phyloP scores from a whole-genome alignment of 2,797 vertebrate genomes.

The Cirrhinus molitorella region DNA sequence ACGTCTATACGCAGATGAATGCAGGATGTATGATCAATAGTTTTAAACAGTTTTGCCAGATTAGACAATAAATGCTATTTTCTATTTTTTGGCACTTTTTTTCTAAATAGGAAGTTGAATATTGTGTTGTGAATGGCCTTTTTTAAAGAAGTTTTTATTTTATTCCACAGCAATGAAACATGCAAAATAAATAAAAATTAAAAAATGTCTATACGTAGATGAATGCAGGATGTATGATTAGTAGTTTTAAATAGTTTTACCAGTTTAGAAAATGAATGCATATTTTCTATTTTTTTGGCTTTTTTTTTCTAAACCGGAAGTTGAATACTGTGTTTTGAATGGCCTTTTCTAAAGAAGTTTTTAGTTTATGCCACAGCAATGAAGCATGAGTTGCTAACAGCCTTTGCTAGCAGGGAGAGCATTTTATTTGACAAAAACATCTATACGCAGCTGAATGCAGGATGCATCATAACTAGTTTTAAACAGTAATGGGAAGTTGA shows the following conservation, averaged over 20 bases:
- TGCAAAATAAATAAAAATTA: too few relatives aligned
- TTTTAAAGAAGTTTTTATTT: not conserved
- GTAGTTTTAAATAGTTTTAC: too few relatives aligned
- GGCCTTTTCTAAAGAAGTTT: too few relatives aligned
- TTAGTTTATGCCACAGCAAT: not conserved
- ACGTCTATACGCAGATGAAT: not conserved
- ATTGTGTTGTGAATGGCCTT: not conserved
- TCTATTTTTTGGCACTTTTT: not conserved
- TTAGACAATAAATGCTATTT: not conserved
- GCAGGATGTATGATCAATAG: not conserved
- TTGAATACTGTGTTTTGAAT: not conserved
- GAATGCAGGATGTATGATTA: too few relatives aligned
- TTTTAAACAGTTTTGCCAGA: not conserved
- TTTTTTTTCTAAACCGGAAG: not conserved
- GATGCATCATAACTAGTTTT: not conserved
- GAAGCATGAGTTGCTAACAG: not conserved
- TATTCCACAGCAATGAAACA: not conserved
- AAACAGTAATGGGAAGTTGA: not conserved
- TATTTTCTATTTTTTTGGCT: too few relatives aligned
- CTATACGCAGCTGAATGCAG: not conserved
- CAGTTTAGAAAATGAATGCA: too few relatives aligned
- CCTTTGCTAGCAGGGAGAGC: not conserved
- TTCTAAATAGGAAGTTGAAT: not conserved
- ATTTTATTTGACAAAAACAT: not conserved
- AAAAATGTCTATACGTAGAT: too few relatives aligned